These are phyloP conservation scores for Fragum whitleyi DNA, from an alignment of 2,888 invertebrate genomes.

Conservation along the genomic window DNA sequence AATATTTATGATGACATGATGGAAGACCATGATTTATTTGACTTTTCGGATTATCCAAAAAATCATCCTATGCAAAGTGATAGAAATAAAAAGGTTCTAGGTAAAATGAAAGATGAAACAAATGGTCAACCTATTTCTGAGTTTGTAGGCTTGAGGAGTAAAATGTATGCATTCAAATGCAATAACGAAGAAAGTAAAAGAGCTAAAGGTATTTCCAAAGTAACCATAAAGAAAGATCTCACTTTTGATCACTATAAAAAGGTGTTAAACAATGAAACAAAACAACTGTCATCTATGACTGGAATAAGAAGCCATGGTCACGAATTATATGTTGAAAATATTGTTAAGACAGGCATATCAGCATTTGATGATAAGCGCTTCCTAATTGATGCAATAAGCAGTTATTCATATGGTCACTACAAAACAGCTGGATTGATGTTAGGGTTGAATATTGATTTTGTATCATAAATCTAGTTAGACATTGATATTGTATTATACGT, in stretches of 20 bases:
- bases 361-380: conserved; percentile 28
- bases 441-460: neutral
- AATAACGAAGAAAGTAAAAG: conserved; percentile 8
- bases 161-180: conserved; percentile 24
- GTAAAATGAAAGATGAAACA: conserved; percentile 7
- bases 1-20: conserved; percentile 30
- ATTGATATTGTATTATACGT: neutral
- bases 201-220: too few relatives aligned
- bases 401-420: conserved; percentile 6
- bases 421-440: too few relatives aligned
- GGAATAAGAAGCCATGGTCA: conserved; percentile 22
- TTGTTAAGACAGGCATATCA: conserved; percentile 3
- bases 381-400: neutral
- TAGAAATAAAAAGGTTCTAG: conserved; percentile 26
- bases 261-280: conserved; percentile 18
- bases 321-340: conserved; percentile 19
- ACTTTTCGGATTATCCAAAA: too few relatives aligned
- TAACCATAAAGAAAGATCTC: conserved; percentile 31
- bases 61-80: conserved; percentile 14
- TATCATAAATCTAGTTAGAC: neutral
- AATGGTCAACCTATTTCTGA: conserved; percentile 18
- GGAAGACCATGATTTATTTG: neutral
- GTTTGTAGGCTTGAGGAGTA: conserved; percentile 22
- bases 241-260: conserved; percentile 21
- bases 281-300: conserved; percentile 3